These are phyloP conservation scores for Coturnix japonica DNA, from an alignment of 2,113 vertebrate genomes.

Conservation along the genomic window DNA sequence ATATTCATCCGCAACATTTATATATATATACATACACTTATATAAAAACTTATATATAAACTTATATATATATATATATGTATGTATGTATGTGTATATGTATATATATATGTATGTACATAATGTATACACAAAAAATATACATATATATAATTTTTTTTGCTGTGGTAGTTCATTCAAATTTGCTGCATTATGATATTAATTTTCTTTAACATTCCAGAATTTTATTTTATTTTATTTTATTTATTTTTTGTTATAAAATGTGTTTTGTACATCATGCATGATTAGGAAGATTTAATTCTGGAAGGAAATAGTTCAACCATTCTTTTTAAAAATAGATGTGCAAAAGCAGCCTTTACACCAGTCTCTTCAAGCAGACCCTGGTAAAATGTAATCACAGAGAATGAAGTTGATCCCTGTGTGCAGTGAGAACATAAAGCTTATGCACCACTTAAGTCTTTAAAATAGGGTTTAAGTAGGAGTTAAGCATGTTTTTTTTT, in stretches of 20 bases:
- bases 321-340: conserved; percentile 12
- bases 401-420: conserved; percentile 13
- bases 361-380: neutral
- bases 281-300: neutral
- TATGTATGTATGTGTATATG: too few relatives aligned
- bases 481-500: conserved; percentile 50
- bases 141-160: neutral
- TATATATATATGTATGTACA: too few relatives aligned
- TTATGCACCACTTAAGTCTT: conserved; percentile 30
- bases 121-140: too few relatives aligned
- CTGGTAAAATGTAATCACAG: neutral
- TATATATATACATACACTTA: too few relatives aligned
- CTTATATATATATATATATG: too few relatives aligned
- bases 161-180: neutral
- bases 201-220: neutral
- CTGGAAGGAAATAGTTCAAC: neutral
- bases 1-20: neutral
- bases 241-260: neutral
- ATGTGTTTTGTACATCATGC: neutral
- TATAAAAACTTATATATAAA: too few relatives aligned
- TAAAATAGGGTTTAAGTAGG: conserved; percentile 50
- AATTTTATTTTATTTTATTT: neutral
- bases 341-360: conserved; percentile 1
- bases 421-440: conserved; percentile 11
- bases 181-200: neutral